Base-by-base conservation (phyloP, 2,113 vertebrate species). In the Odocoileus virginianus region DNA sequence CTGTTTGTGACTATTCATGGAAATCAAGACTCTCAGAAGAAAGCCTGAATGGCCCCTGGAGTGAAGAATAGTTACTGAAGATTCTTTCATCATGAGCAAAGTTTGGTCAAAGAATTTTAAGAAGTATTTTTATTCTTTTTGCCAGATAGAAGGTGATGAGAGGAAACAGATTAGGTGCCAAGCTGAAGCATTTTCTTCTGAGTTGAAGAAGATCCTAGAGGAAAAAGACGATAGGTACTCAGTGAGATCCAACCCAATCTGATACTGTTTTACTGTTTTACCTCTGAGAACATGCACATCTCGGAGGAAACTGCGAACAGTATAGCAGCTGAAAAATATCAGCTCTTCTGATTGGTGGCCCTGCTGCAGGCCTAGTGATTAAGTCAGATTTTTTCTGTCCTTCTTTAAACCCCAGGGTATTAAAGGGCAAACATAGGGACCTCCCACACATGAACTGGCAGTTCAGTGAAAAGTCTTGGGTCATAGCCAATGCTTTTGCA, bases 341-440 rank as follows among this genome's bases (percentile, higher is more conserved):
- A 13, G 14, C 43, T 61, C 33, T 94, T 95, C 36, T 61, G 43
- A 83, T 33, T 54, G 74, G 54, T 83, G 54, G 78, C 43, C 30
- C 7, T 54, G 43, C 74, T 89, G 36, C 45, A 79, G 71, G 45
- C 50, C 83, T 74, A 28, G 25, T 92, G 84, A 94, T 89, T 94
- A 95, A 97, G 40, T 19, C 43, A 40, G 61, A 9, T 30, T 76
- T 85, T 79, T 57, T 60, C 50, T 57, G 60, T 43, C 60, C 40
- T 90, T 84, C 54, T 88, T 88, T 93, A 97, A 96, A 64, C n/a
- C 40, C 33, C 30, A 85, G 25, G 30, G 27, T 83, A 90, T 76
- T 78, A 40, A 94, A 95, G 76, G 74, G 45, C 88, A 96, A 92
- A 88, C 36, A 95, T 88, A 95, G 96, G 58, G 27, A 82, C 81